Conservation (phyloP, 2,797 vertebrate species). For the Aratinga solstitialis region DNA sequence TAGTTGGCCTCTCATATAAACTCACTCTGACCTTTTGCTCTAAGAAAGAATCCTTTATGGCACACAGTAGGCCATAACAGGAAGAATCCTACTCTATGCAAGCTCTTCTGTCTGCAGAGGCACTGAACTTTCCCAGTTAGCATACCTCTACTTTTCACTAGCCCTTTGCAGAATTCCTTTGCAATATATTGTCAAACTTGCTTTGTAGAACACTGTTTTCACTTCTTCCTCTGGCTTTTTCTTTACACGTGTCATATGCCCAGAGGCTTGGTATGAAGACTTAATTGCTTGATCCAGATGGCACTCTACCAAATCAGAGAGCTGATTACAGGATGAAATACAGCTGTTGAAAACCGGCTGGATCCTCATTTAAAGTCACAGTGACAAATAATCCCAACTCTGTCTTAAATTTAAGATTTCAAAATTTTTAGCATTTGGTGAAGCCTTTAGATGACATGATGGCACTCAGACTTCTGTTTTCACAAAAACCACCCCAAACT, state of each 20-base stretch:
- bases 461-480: neutral
- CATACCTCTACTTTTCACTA: rapidly evolving
- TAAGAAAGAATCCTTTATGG: rapidly evolving
- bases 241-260: neutral
- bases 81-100: neutral
- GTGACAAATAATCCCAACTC: neutral
- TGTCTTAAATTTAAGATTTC: neutral
- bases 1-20: neutral
- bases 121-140: rapidly evolving
- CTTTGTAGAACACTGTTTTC: neutral
- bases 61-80: neutral
- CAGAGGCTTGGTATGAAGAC: neutral
- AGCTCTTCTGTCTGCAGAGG: neutral
- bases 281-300: neutral
- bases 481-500: neutral
- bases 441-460: neutral
- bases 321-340: neutral
- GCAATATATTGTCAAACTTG: neutral
- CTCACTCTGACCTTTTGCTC: neutral
- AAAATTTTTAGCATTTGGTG: neutral
- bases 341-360: neutral
- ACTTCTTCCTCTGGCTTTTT: neutral
- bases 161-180: neutral
- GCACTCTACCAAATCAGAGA: neutral
- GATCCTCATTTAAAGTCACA: neutral